phyloP scores from a whole-genome alignment of 1,140 invertebrate species.

The Drosophila persimilis region DNA sequence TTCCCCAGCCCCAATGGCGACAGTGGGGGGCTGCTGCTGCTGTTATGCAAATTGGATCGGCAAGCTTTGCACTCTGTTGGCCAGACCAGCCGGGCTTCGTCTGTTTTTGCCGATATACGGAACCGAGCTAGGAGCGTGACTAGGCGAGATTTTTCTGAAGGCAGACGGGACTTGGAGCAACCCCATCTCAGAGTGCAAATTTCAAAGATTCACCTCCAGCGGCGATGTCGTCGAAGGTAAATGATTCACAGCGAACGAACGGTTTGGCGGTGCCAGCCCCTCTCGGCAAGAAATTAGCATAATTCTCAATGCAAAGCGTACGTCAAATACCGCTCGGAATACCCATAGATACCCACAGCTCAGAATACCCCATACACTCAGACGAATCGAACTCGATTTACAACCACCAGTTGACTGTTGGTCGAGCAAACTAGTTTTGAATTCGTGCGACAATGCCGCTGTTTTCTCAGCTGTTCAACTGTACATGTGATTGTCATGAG shows the following conservation, averaged over 20 bases:
- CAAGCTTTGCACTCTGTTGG: constrained; percentile 21
- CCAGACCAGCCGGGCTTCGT: too few species aligned
- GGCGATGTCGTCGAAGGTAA: constrained; percentile 75
- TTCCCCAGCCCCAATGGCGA: too few species aligned
- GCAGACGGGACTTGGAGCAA: constrained; percentile 28
- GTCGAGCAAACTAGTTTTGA: constrained; percentile 53
- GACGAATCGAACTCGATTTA: constrained; percentile 10
- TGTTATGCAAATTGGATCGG: constrained; percentile 36
- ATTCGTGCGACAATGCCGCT: constrained; percentile 27
- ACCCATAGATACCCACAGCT: constrained; percentile 17
- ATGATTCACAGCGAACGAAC: constrained; percentile 60
- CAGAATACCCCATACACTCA: not conserved
- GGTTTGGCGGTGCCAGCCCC: constrained; percentile 43
- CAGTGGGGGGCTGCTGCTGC: constrained; percentile 7
- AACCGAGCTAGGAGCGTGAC: constrained; percentile 51
- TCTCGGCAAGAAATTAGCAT: constrained; percentile 65
- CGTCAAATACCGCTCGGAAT: constrained; percentile 44
- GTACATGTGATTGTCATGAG: constrained; percentile 66
- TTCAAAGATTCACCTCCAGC: constrained; percentile 45
- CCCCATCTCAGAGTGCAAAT: constrained; percentile 39
- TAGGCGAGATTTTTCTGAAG: constrained; percentile 27
- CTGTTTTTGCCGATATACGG: constrained; percentile 34
- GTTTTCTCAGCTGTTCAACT: constrained; percentile 15
- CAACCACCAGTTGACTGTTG: constrained; percentile 34
- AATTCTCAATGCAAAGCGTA: constrained; percentile 58